These are phyloP conservation scores for Lordiphosa clarofinis DNA, from an alignment of 1,140 invertebrate genomes.

Conservation along the genomic window DNA sequence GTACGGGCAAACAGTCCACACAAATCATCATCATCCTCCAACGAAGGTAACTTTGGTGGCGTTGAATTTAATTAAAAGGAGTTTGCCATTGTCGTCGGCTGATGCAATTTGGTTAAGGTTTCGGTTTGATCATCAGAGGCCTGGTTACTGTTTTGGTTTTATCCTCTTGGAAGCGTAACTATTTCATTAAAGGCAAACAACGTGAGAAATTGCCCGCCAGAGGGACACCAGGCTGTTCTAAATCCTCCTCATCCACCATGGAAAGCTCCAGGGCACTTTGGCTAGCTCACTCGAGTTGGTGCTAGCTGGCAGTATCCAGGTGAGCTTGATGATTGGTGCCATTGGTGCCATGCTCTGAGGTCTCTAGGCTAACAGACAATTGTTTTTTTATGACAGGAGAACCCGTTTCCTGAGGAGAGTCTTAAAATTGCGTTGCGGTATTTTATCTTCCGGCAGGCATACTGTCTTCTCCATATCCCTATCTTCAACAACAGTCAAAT, in stretches of 20 bases:
- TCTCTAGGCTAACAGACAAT: constrained; percentile 74
- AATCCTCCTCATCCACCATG: constrained; percentile 16
- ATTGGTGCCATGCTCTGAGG: constrained; percentile 67
- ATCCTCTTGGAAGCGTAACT: constrained; percentile 71
- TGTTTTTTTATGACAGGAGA: too few species aligned
- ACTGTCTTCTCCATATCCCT: constrained; percentile 75
- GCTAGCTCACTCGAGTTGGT: too few species aligned
- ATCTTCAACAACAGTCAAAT: constrained; percentile 30
- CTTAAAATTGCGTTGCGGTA: constrained; percentile 68
- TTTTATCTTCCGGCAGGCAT: constrained; percentile 34
- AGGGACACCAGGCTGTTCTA: constrained; percentile 1
- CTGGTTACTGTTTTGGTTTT: constrained; percentile 71
- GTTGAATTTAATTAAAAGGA: too few species aligned
- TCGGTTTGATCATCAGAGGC: constrained; percentile 52
- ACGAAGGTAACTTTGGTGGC: too few species aligned
- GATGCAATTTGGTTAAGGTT: constrained; percentile 59
- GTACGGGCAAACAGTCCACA: constrained; percentile 59
- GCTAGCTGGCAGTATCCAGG: constrained; percentile 36
- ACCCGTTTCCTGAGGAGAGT: constrained; percentile 51
- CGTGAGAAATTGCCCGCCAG: constrained; percentile 58
- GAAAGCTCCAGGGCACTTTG: too few species aligned
- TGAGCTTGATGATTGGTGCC: constrained; percentile 57
- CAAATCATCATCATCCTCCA: constrained; percentile 42
- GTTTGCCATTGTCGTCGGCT: too few species aligned
- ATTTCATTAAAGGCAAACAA: constrained; percentile 44